Percentiles rank a stretch among this genome's conserved stretches.
These are phyloP conservation scores for Onychorhynchus coronatus DNA, from an alignment of 2,113 vertebrate genomes.

Conservation along the genomic window DNA sequence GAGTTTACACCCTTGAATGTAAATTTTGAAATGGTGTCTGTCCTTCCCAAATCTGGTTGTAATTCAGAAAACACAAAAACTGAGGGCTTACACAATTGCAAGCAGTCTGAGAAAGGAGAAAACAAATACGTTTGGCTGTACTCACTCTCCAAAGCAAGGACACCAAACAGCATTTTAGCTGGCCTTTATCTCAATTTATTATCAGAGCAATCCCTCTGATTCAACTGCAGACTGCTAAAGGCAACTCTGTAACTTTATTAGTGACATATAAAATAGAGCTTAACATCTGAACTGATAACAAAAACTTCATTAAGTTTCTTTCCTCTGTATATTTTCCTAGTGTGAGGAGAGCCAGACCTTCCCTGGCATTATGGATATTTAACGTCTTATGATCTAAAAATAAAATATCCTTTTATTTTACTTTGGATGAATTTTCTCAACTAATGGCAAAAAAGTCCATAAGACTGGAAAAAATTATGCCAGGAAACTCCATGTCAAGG, in stretches of 20 bases:
- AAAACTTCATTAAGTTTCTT: neutral
- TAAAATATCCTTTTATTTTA: neutral
- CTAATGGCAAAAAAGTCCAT: neutral
- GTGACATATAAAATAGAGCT: neutral
- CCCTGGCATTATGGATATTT: too few relatives aligned
- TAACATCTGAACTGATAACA: neutral
- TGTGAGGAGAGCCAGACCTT: neutral
- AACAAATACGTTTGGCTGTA: neutral
- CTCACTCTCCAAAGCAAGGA: neutral
- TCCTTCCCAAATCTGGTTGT: neutral
- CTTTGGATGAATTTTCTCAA: neutral
- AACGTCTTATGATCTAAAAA: neutral
- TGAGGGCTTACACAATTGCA: neutral
- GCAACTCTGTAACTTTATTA: neutral
- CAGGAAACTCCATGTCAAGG: neutral
- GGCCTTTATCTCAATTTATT: neutral
- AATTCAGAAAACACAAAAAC: neutral
- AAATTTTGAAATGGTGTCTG: neutral
- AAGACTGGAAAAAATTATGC: neutral
- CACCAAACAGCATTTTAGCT: neutral
- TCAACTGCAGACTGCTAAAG: neutral
- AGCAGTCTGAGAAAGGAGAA: neutral
- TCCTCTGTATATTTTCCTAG: neutral
- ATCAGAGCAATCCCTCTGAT: neutral
- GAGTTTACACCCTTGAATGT: neutral